Evolutionary conservation across 2,113 vertebrate species (phyloP), one percentile per base, ranked within the genome.

Genomic region (Albula goreensis): DNA sequence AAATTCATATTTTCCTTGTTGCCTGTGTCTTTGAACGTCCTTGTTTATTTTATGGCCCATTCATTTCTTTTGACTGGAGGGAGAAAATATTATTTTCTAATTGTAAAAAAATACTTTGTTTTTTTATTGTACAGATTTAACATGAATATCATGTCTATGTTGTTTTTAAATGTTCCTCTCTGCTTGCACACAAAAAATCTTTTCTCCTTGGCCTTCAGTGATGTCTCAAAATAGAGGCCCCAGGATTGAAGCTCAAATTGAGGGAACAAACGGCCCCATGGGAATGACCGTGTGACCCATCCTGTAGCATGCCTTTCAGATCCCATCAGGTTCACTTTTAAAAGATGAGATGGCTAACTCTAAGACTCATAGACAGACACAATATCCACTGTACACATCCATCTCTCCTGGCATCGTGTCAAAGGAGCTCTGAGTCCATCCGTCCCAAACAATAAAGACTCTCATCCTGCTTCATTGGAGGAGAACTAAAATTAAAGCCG

Each of bases 391-490:
- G 89, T 89, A 89, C 82, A 82, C 89, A 90, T 91, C 89, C 87
- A 91, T 92, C 91, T 90, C 88, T 85, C 82, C 89, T 92, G 90
- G 90, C 89, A 86, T 88, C 80, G 78, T 86, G 86, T 89, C 89
- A 90, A 88, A 89, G 81, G 85, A 83, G 80, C 86, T 85, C 81
- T 15, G 49, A 19, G 82, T 78, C 81, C 80, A 78, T 86, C 89
- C 87, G 91, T 92, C 91, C 86, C 56, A 88, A 90, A 89, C 89
- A 91, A 92, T 92, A 91, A 92, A 91, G 88, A 87, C 83, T 91
- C 89, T 89, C 86, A 90, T 91, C 82, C 88, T 90, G 88, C 90
- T 91, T 91, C 90, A 92, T 91, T 90, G 90, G 88, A 88, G 88
- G 81, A 66, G 92, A 91, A 87, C 88, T 92, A 91, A 92, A 91